Conservation (phyloP, 2,888 invertebrate species). For the Glyphotaelius pellucidus region DNA sequence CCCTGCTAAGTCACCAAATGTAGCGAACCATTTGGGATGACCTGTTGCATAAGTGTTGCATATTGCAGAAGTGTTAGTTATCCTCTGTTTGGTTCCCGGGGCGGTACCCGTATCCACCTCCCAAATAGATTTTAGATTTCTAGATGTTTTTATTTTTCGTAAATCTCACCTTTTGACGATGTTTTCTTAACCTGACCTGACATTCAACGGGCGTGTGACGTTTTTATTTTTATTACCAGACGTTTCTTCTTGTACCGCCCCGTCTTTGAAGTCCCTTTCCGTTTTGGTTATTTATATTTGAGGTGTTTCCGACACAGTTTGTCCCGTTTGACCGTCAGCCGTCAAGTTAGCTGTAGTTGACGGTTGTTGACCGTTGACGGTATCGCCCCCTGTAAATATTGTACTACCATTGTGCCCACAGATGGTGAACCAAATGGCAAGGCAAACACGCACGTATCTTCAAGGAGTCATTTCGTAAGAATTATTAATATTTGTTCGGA, state of each 20-base stretch:
- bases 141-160: neutral
- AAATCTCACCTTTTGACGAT: neutral
- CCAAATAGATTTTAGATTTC: no score
- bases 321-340: neutral
- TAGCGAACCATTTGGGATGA: no score
- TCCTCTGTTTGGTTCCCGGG: no score
- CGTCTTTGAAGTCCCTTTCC: neutral
- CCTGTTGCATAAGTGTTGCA: no score
- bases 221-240: neutral
- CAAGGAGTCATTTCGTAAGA: slow-evolving; percentile 18
- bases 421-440: slow-evolving; percentile 31
- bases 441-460: slow-evolving; percentile 14
- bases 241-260: neutral
- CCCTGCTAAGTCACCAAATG: no score
- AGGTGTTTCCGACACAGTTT: slow-evolving; percentile 8
- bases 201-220: neutral
- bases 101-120: no score
- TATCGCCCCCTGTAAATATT: slow-evolving; percentile 20
- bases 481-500: slow-evolving; percentile 38
- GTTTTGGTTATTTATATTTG: slow-evolving; percentile 3
- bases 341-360: no score
- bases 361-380: slow-evolving; percentile 16
- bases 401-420: slow-evolving; percentile 24
- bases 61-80: no score
- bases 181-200: neutral